Percentiles rank a stretch among this genome's conserved stretches.
phyloP scores from a whole-genome alignment of 2,797 vertebrate genomes.

The Chaetophractus vellerosus region DNA sequence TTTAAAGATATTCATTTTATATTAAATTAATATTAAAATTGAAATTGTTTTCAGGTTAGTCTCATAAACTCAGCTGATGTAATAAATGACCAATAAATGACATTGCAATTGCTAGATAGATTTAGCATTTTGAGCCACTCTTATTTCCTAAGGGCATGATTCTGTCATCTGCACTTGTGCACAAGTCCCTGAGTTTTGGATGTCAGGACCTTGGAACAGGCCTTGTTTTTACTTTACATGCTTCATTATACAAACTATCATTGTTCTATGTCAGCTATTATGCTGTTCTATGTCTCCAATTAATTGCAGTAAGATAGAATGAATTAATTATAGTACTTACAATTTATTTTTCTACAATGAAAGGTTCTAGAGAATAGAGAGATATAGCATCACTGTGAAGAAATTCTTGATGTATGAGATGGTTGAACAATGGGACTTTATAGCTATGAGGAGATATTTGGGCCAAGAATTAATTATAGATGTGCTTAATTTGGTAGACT shows the following conservation, averaged over 20 bases:
- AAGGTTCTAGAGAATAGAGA: slow-evolving; percentile 41
- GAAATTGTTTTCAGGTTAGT: slow-evolving; percentile 61
- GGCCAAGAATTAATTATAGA: neutral
- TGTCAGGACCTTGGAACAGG: slow-evolving; percentile 64
- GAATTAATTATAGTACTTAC: slow-evolving; percentile 46
- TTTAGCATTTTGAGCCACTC: slow-evolving; percentile 45
- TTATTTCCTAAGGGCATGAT: slow-evolving; percentile 48
- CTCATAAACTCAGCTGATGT: slow-evolving; percentile 52
- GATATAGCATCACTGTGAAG: neutral
- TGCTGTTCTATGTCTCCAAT: neutral
- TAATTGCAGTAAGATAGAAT: slow-evolving; percentile 43
- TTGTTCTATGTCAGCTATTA: neutral
- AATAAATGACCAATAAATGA: neutral
- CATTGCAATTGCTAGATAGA: neutral
- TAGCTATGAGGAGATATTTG: neutral
- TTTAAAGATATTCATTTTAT: slow-evolving; percentile 56
- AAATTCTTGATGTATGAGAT: neutral
- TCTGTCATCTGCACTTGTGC: slow-evolving; percentile 43
- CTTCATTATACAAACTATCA: slow-evolving; percentile 22
- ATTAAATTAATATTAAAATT: slow-evolving; percentile 59
- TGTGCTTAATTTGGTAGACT: slow-evolving; percentile 14
- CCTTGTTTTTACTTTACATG: slow-evolving; percentile 14
- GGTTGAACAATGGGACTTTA: neutral
- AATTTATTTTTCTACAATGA: slow-evolving; percentile 45
- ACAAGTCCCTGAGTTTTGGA: slow-evolving; percentile 52